phyloP scores from a whole-genome alignment of 2,797 vertebrate genomes.

The Myotis pilosus region DNA sequence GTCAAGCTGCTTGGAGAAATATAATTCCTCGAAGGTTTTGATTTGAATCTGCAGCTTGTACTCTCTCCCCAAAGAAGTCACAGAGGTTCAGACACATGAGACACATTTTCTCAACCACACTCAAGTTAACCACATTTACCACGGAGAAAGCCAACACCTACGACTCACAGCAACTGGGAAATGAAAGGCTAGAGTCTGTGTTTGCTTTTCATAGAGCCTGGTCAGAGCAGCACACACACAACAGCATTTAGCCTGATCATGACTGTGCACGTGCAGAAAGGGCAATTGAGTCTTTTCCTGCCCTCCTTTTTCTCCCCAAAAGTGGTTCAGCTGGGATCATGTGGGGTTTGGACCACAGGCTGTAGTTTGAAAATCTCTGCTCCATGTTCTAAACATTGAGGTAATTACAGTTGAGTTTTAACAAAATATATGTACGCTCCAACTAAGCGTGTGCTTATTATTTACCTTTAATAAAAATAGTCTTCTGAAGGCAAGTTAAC shows the following conservation, averaged over 20 bases:
- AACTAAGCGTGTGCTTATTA: neutral
- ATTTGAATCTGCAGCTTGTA: conserved; percentile 25
- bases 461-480: neutral
- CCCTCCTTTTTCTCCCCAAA: neutral
- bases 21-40: neutral
- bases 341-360: neutral
- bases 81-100: neutral
- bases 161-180: neutral
- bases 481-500: neutral
- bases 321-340: neutral
- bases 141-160: neutral
- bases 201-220: neutral
- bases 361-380: neutral
- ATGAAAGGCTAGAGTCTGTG: neutral
- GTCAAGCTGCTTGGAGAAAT: neutral
- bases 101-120: neutral
- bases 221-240: neutral
- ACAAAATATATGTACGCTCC: neutral
- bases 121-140: neutral
- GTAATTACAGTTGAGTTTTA: neutral
- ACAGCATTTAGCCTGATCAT: neutral
- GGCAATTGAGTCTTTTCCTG: neutral
- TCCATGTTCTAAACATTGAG: neutral
- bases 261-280: neutral
- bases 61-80: neutral